phyloP scores from a whole-genome alignment of 1,140 invertebrate species.

The Melipona quadrifasciata region DNA sequence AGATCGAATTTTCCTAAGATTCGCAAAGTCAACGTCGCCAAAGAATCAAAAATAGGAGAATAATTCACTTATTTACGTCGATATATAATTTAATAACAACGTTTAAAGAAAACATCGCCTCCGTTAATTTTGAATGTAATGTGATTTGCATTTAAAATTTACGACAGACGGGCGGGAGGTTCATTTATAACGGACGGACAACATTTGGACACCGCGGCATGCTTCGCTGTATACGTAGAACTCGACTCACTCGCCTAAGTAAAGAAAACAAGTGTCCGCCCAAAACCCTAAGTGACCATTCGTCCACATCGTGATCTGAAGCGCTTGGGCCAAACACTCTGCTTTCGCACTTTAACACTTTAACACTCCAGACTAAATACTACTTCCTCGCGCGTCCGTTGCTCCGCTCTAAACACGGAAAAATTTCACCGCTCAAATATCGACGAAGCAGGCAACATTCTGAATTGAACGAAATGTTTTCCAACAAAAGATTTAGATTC shows the following conservation, averaged over 20 bases:
- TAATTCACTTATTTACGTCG: not conserved
- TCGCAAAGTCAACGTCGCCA: no score
- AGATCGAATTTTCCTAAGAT: no score
- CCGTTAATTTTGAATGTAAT: not conserved
- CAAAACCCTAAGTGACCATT: not conserved
- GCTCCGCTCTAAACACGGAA: not conserved
- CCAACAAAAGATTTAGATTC: not conserved
- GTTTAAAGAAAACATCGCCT: not conserved
- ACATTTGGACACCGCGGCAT: no score
- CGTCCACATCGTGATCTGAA: not conserved
- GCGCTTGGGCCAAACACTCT: not conserved
- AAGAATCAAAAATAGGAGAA: not conserved
- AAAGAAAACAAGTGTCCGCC: not conserved
- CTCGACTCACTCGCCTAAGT: not conserved
- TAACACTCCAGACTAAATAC: not conserved
- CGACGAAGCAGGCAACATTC: no score
- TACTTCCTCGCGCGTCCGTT: not conserved
- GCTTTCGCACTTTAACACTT: not conserved
- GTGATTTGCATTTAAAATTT: no score
- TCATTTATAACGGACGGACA: not conserved
- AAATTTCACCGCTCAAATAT: not conserved
- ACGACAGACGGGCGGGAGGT: not conserved
- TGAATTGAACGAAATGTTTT: not conserved
- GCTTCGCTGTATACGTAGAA: no score
- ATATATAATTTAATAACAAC: not conserved